Evolutionary conservation across 2,888 invertebrate genomes (phyloP), one percentile per base, ranked within the genome.

Genomic region (Bombylius discolor): DNA sequence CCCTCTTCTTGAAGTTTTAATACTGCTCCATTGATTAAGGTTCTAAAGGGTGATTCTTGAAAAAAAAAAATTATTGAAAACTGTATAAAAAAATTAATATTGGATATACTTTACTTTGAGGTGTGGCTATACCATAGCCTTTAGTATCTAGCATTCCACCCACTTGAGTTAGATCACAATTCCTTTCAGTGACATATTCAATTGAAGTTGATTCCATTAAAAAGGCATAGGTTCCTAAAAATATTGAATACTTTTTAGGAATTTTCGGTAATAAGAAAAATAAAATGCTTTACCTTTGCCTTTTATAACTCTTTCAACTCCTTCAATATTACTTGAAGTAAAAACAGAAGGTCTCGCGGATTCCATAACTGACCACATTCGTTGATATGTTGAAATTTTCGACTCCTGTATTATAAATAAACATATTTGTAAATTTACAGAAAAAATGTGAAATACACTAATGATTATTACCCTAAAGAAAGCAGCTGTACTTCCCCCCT

Each of bases 181-280:
- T 86, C 60, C 92, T 78, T 70, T 94, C 89, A 51, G 91, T 87
- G 46, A 87, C 87, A 68, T 97, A 99, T 70, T 99, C 98, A 61
- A 99, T 92, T 33, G 91, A 89, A 0, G 96, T 93, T 1, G 94
- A 96, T 74, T 99, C 99, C 93, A 98, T 96, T 36, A 99, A 79
- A 70, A 92, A 98, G 1, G 98, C 99, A 70, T 97, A 99, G 51
- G 85, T 83, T 51, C 73, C 71, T 71, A 52, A 5, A 60, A 46
- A 31, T 14, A 49, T 23, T 47, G 13, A 36, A 31, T 47, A 9
- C 3, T 11, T 39, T 39, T 9, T 9, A 39, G 39, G 39, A 39
- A 39, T 9, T 9, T 39, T 11, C 23, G 23, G 23, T 23, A 23
- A 23, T 23, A 9, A 9, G 11, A 13, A 42, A 13, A 9, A 44